A percentile compares a stretch with the other conserved stretches of the same genome.
phyloP scores from a whole-genome alignment of 2,113 vertebrate species.

The Albula goreensis region DNA sequence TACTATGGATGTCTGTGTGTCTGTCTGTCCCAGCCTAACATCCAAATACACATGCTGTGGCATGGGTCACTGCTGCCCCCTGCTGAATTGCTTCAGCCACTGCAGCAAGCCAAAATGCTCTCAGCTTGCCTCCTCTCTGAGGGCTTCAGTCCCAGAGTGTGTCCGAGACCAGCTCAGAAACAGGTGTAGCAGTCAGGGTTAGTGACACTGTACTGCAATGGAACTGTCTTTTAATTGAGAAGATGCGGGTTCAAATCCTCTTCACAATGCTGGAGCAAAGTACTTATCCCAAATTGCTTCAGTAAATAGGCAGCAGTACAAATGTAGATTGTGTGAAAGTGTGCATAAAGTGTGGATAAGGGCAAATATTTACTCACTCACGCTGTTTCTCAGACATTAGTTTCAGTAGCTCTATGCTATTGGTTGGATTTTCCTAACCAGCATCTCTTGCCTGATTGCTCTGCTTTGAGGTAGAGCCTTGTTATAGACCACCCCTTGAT shows the following conservation, averaged over 20 bases:
- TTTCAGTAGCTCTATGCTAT: no score
- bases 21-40: background rate
- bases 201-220: background rate
- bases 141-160: background rate
- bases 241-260: background rate
- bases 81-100: slow-evolving; percentile 50
- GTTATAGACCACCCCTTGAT: no score
- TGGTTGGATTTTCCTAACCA: no score
- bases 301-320: background rate
- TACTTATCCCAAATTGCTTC: background rate
- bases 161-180: background rate
- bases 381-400: no score
- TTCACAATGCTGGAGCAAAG: background rate
- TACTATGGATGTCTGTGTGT: background rate
- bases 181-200: background rate
- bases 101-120: background rate
- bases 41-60: slow-evolving; percentile 34
- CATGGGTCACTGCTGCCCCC: slow-evolving; percentile 58
- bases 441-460: no score
- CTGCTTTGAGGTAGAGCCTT: no score
- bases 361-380: no score
- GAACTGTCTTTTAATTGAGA: background rate
- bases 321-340: background rate
- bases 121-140: background rate
- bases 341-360: background rate